phyloP scores from a whole-genome alignment of 2,797 vertebrate species.

The Gouania willdenowi region DNA sequence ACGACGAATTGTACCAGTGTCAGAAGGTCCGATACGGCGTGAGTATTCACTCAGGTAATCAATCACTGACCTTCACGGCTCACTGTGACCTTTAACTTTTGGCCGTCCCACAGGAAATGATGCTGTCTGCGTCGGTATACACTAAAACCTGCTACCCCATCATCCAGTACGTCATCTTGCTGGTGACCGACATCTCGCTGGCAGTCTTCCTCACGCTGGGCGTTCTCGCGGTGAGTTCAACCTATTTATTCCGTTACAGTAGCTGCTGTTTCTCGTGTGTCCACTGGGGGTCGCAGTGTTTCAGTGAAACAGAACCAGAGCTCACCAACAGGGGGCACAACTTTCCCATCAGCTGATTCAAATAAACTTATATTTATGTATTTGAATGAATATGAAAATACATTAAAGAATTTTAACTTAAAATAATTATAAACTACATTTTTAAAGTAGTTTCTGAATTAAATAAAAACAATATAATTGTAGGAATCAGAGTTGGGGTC shows the following conservation, averaged over 20 bases:
- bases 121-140: background rate
- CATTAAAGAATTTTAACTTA: no score
- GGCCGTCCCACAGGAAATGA: background rate
- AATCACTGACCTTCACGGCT: no score
- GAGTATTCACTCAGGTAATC: slow-evolving; percentile 5
- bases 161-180: background rate
- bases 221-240: slow-evolving; percentile 39
- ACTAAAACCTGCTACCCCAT: slow-evolving; percentile 40
- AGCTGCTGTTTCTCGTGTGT: background rate
- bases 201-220: slow-evolving; percentile 23
- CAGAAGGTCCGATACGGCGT: accelerated
- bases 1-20: background rate
- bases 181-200: background rate
- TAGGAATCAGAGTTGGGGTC: no score
- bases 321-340: no score
- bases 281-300: background rate
- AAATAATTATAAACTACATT: no score
- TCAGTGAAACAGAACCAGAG: no score
- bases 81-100: background rate
- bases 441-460: no score
- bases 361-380: no score
- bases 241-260: background rate
- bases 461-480: no score
- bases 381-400: no score
- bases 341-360: no score